A percentile compares a stretch with the other conserved stretches of the same genome.
phyloP scores from a whole-genome alignment of 2,797 vertebrate species.

The Gymnocypris eckloni region DNA sequence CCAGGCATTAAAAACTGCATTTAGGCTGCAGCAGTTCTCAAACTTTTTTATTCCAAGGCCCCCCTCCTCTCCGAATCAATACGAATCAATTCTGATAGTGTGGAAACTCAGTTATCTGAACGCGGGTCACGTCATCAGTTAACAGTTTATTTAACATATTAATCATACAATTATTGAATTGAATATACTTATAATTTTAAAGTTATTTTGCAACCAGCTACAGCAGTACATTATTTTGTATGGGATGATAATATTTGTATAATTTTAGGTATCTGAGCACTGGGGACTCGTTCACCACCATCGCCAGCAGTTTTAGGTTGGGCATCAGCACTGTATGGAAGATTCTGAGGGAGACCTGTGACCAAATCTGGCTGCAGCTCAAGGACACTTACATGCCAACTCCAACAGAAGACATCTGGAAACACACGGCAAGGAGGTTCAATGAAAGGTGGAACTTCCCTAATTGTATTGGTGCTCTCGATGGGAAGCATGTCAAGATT shows the following conservation, averaged over 20 bases:
- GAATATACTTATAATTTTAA: too few relatives aligned
- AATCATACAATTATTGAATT: too few relatives aligned
- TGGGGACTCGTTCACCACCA: not conserved
- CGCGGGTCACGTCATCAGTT: too few relatives aligned
- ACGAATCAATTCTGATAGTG: too few relatives aligned
- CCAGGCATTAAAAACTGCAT: too few relatives aligned
- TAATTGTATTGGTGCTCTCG: not conserved
- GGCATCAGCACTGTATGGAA: not conserved
- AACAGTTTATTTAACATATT: too few relatives aligned
- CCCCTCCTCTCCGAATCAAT: too few relatives aligned
- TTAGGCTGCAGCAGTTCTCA: too few relatives aligned
- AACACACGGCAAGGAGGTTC: not conserved
- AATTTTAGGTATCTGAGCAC: not conserved
- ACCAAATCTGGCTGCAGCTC: not conserved
- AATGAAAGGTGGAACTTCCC: not conserved
- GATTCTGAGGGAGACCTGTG: not conserved
- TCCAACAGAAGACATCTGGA: constrained; percentile 1
- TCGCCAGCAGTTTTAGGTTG: not conserved
- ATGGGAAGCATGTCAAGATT: not conserved
- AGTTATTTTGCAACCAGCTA: too few relatives aligned
- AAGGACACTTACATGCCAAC: not conserved
- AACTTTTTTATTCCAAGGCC: too few relatives aligned
- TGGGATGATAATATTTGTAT: not conserved
- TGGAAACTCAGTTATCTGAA: too few relatives aligned
- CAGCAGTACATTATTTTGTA: not conserved